Percentiles rank a stretch among this genome's conserved stretches.
Evolutionary conservation across 2,113 vertebrate species (phyloP).

Genomic region (Xenotilapia leptura): DNA sequence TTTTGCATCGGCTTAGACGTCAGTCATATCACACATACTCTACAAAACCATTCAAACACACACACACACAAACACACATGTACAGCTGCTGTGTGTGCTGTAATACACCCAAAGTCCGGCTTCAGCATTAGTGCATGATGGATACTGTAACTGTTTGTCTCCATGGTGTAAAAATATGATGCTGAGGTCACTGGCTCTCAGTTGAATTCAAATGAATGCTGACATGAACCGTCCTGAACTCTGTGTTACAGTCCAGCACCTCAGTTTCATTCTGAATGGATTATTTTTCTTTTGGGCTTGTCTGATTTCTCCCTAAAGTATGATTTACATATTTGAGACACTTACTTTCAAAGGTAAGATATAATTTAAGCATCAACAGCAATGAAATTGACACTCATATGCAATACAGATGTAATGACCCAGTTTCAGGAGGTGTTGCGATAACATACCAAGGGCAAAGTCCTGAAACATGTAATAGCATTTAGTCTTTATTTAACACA

Average conservation of each 20-base stretch:
- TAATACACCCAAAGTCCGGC: constrained; percentile 27
- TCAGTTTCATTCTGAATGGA: neutral
- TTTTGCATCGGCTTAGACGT: neutral
- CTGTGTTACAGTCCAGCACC: neutral
- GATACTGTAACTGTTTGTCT: constrained; percentile 43
- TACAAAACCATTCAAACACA: neutral
- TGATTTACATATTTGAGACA: neutral
- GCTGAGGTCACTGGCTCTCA: constrained; percentile 41
- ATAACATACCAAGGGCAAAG: neutral
- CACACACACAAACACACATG: neutral
- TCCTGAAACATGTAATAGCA: neutral
- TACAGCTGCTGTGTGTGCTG: neutral
- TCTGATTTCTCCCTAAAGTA: neutral
- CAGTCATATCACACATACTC: neutral
- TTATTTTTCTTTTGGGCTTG: neutral
- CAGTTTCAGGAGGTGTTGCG: neutral
- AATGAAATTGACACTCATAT: neutral
- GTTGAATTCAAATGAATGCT: neutral
- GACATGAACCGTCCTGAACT: constrained; percentile 33
- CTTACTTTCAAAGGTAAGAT: neutral
- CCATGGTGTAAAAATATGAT: constrained; percentile 6
- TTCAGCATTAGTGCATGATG: constrained; percentile 9
- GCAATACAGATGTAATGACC: neutral
- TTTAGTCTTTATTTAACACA: neutral
- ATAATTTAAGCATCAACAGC: neutral